phyloP scores from a whole-genome alignment of 2,797 vertebrate genomes.

The Sciurus carolinensis region DNA sequence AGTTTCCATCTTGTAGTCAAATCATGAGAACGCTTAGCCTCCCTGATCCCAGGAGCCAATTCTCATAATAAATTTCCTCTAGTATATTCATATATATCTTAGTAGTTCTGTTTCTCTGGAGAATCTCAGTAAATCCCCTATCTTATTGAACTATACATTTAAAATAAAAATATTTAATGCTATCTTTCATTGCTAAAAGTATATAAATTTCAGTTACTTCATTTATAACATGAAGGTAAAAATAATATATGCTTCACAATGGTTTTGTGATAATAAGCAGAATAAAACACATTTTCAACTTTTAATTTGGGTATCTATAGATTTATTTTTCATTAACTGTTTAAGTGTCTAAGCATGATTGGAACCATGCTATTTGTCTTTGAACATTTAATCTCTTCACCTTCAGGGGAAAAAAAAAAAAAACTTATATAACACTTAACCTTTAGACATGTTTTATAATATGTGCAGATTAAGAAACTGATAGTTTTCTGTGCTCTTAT shows the following conservation, averaged over 20 bases:
- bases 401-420: background rate
- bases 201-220: background rate
- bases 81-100: background rate
- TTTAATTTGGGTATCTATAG: background rate
- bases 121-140: background rate
- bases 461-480: background rate
- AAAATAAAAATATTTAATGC: background rate
- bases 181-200: background rate
- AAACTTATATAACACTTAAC: background rate
- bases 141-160: background rate
- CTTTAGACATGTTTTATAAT: background rate
- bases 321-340: background rate
- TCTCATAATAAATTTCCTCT: background rate
- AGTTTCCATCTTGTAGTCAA: background rate
- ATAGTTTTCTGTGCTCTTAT: background rate
- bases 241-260: background rate
- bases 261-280: background rate
- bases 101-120: background rate
- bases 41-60: background rate
- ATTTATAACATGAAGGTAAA: background rate
- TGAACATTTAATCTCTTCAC: background rate
- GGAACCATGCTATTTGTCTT: background rate
- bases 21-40: background rate
- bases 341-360: background rate
- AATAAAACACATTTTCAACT: background rate